Evolutionary conservation across 2,113 vertebrate species (phyloP).

Genomic region (Elephantulus edwardii): DNA sequence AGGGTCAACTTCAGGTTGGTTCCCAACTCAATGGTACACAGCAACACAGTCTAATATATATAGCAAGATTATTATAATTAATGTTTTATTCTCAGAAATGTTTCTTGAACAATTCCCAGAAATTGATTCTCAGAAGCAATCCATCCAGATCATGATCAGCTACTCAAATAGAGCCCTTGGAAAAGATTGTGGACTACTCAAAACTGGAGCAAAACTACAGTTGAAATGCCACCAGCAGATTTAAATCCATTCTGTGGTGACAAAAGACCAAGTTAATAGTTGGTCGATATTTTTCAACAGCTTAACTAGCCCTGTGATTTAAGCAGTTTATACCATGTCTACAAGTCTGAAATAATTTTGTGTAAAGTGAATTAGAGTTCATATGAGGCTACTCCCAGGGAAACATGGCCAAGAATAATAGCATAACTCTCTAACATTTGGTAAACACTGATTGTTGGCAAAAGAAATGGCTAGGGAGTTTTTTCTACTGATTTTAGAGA

Average conservation of each 20-base stretch:
- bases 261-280: background rate
- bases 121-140: too few relatives aligned
- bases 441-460: background rate
- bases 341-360: background rate
- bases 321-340: background rate
- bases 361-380: background rate
- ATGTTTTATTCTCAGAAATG: background rate
- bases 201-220: background rate
- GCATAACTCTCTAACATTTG: background rate
- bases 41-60: background rate
- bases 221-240: background rate
- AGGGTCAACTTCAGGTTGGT: too few relatives aligned
- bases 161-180: background rate
- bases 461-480: background rate
- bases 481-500: conserved; percentile 3
- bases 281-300: background rate
- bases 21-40: too few relatives aligned
- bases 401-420: background rate
- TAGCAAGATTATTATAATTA: background rate
- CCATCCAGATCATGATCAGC: background rate
- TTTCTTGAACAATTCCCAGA: too few relatives aligned
- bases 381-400: background rate
- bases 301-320: background rate
- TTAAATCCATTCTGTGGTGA: background rate
- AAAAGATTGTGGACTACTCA: background rate